These are phyloP conservation scores for Sclerurus mexicanus DNA, from an alignment of 2,113 vertebrate genomes.

Conservation along the genomic window DNA sequence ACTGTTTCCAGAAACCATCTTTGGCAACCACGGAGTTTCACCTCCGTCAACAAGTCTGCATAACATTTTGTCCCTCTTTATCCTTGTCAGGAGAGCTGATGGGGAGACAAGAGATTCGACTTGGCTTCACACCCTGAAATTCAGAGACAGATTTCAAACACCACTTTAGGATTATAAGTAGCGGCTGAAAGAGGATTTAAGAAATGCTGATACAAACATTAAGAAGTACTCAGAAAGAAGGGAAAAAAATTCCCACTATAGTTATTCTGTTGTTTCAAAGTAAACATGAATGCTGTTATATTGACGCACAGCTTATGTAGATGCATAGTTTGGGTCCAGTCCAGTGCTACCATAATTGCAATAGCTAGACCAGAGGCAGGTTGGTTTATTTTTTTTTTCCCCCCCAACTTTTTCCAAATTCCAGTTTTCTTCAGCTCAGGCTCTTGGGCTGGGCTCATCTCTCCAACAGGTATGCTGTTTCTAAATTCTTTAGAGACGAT, in stretches of 20 bases:
- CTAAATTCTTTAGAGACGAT: neutral
- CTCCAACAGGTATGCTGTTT: neutral
- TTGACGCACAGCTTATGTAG: neutral
- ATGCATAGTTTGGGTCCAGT: neutral
- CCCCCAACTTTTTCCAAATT: neutral
- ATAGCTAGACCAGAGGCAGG: neutral
- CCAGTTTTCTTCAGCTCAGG: neutral
- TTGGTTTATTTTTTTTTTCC: neutral
- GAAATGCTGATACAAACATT: neutral
- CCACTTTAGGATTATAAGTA: neutral
- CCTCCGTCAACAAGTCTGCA: constrained; percentile 66
- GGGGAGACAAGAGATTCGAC: neutral
- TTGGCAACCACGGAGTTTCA: constrained; percentile 68
- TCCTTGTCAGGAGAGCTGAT: constrained; percentile 31
- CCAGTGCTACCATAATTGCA: neutral
- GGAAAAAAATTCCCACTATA: neutral
- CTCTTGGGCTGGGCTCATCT: neutral
- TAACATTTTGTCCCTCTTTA: constrained; percentile 56
- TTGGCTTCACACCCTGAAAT: constrained; percentile 37
- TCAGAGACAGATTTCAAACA: constrained; percentile 20
- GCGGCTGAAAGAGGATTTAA: neutral
- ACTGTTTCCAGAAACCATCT: constrained; percentile 76
- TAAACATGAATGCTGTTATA: neutral
- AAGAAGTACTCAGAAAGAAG: neutral
- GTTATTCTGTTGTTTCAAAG: neutral